phyloP scores from a whole-genome alignment of 2,888 invertebrate genomes.

The Spialia ferax region DNA sequence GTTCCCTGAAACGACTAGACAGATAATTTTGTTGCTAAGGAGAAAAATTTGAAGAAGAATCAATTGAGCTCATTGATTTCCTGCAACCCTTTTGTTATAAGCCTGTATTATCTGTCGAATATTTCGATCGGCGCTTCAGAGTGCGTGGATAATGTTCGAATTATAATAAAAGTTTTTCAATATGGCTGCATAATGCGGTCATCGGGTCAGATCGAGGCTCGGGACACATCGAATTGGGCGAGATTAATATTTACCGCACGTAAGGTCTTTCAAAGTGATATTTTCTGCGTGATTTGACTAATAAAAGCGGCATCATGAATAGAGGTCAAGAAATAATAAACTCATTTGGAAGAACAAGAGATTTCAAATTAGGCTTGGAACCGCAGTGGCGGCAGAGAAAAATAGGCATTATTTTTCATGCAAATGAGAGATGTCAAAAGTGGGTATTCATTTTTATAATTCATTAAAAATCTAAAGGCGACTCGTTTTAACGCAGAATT shows the following conservation, averaged over 20 bases:
- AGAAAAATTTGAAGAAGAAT: too few species aligned
- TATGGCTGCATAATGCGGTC: conserved; percentile 19
- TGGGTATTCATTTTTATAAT: conserved; percentile 2
- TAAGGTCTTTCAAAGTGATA: conserved; percentile 4
- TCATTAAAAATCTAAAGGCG: not conserved
- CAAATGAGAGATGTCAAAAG: not conserved
- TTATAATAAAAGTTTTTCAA: conserved; percentile 3
- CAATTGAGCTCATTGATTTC: too few species aligned
- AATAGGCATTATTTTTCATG: conserved; percentile 4
- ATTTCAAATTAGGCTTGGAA: conserved; percentile 15
- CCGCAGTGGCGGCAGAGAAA: not conserved
- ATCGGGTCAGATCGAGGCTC: conserved; percentile 12
- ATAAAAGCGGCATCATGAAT: not conserved
- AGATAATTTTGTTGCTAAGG: too few species aligned
- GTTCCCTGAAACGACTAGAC: too few species aligned
- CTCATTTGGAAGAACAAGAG: conserved; percentile 9
- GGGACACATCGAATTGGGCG: not conserved
- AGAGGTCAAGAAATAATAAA: conserved; percentile 13
- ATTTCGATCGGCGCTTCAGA: not conserved
- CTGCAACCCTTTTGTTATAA: too few species aligned
- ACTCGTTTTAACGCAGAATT: not conserved
- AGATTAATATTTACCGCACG: conserved; percentile 22
- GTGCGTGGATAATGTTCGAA: not conserved
- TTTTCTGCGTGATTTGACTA: conserved; percentile 29
- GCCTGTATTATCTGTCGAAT: too few species aligned